phyloP scores from a whole-genome alignment of 2,113 vertebrate genomes.

The Cynopterus brachyotis region DNA sequence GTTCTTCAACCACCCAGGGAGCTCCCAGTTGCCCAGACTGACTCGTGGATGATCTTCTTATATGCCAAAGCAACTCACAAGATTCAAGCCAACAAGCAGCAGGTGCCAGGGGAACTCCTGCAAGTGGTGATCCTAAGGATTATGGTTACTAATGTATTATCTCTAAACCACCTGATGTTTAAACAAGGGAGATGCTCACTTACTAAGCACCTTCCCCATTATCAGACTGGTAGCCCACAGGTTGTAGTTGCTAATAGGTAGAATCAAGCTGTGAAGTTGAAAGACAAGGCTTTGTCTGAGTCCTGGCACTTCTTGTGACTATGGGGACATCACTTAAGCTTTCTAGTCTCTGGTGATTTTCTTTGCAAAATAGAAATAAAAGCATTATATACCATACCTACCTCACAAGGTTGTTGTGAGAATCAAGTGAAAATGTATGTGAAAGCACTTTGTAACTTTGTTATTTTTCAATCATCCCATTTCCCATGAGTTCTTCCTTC shows the following conservation, averaged over 20 bases:
- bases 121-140: background rate
- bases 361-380: slow-evolving; percentile 52
- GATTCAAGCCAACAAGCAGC: background rate
- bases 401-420: slow-evolving; percentile 73
- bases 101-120: background rate
- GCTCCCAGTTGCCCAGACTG: background rate
- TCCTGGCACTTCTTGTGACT: background rate
- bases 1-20: background rate
- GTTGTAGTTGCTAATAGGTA: background rate
- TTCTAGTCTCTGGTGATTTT: slow-evolving; percentile 26
- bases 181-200: background rate
- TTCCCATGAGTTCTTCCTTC: background rate
- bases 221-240: background rate
- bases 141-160: background rate
- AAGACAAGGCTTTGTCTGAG: background rate
- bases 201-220: background rate
- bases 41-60: background rate
- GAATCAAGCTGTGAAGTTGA: background rate
- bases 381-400: slow-evolving; percentile 54
- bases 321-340: background rate
- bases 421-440: slow-evolving; percentile 53
- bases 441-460: slow-evolving; percentile 35
- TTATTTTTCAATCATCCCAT: background rate
- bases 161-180: background rate
- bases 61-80: slow-evolving; percentile 36